Evolutionary conservation across 2,888 invertebrate species (phyloP).

Genomic region (Scaptomyza tumidula): DNA sequence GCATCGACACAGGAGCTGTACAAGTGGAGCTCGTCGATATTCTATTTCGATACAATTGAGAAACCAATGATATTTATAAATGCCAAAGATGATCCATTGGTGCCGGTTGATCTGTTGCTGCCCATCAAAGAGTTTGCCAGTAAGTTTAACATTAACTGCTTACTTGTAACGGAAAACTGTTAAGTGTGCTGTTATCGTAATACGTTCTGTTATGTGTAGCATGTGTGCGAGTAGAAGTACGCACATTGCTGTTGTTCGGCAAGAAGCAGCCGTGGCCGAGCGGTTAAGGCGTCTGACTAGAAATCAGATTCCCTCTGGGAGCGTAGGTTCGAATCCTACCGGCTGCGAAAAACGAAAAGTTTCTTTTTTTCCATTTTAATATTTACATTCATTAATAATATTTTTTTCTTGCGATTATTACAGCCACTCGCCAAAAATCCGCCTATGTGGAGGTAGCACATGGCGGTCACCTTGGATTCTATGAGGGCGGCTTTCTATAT

Average conservation of each 20-base stretch:
- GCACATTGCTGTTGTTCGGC: neutral
- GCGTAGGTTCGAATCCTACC: conserved; percentile 85
- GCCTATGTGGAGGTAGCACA: conserved; percentile 93
- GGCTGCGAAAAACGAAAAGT: conserved; percentile 71
- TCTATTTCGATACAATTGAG: conserved; percentile 91
- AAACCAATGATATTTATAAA: conserved; percentile 96
- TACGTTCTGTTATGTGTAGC: conserved; percentile 1
- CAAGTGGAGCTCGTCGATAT: conserved; percentile 92
- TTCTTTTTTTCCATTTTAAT: conserved; percentile 9
- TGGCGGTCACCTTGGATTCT: conserved; percentile 97
- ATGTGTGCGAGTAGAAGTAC: conserved; percentile 2
- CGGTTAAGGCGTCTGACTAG: conserved; percentile 85
- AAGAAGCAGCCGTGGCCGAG: conserved; percentile 84
- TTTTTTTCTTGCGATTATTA: conserved; percentile 36
- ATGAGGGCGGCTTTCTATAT: conserved; percentile 94
- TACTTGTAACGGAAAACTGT: conserved; percentile 15
- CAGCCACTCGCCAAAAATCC: conserved; percentile 88
- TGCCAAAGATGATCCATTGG: conserved; percentile 95
- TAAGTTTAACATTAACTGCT: conserved; percentile 85
- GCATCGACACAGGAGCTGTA: conserved; percentile 91
- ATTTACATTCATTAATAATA: neutral
- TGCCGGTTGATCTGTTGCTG: conserved; percentile 91
- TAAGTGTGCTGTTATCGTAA: conserved; percentile 15
- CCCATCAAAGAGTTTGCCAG: conserved; percentile 91
- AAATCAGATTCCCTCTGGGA: conserved; percentile 85